Percentiles rank a stretch among this genome's conserved stretches.
Evolutionary conservation across 2,113 vertebrate genomes (phyloP).

Genomic region (Mixornis gularis): DNA sequence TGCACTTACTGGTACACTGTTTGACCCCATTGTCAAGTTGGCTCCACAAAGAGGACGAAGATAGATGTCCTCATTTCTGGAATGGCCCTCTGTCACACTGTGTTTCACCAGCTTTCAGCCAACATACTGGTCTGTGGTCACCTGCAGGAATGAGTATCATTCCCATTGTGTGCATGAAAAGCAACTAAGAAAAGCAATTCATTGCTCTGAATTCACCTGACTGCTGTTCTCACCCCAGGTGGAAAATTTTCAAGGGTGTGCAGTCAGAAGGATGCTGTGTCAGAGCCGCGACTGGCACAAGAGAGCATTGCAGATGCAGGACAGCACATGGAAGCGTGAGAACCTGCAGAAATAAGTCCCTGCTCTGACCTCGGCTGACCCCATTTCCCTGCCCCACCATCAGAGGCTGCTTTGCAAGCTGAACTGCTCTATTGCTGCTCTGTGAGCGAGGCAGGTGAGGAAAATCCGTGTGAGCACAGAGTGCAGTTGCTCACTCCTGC

Average conservation of each 20-base stretch:
- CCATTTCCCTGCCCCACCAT: rapidly evolving
- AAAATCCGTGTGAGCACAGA: background rate
- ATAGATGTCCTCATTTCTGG: background rate
- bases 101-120: background rate
- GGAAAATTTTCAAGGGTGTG: constrained; percentile 31
- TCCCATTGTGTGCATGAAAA: background rate
- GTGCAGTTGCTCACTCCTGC: rapidly evolving
- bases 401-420: rapidly evolving
- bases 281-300: rapidly evolving
- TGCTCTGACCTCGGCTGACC: rapidly evolving
- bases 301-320: background rate
- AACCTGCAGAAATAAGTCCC: background rate
- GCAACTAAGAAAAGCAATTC: background rate
- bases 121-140: rapidly evolving
- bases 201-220: background rate
- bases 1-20: background rate
- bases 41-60: background rate
- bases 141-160: background rate
- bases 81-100: background rate
- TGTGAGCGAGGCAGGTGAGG: rapidly evolving
- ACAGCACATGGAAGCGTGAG: rapidly evolving
- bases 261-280: background rate
- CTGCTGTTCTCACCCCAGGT: background rate
- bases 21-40: background rate
- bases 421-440: background rate